Base-by-base conservation (phyloP, 2,797 vertebrate genomes). In the Microctenopoma stevenorrisi region DNA sequence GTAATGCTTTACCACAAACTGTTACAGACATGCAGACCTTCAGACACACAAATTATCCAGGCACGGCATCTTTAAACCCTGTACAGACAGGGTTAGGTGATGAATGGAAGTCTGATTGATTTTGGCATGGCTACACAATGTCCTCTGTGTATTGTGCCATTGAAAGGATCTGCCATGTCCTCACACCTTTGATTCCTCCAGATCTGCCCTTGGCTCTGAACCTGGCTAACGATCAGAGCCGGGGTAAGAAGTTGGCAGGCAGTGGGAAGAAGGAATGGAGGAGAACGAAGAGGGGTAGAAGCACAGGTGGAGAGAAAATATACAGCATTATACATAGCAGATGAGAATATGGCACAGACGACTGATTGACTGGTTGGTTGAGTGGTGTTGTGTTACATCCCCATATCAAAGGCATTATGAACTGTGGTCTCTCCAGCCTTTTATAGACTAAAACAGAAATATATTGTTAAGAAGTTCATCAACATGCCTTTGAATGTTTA, bases 71-170 rank as follows among this genome's bases (percentile, higher is more conserved):
- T 81, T 64, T 55, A 81, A 71, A 74, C 82, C 81, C 70, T 47
- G 13, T 69, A 47, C 65, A 74, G 88, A 90, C 88, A 78, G 76
- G 77, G 62, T 78, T 48, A 78, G 80, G 80, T 92, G 90, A 92
- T 91, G 89, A 89, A 93, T 90, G 78, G 78, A 85, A 74, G 77
- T 60, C 56, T 51, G 78, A 94, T 92, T 91, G 92, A 92, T 93
- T 90, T 74, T 87, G 90, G 83, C 87, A 85, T 69, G 79, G 81
- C 47, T 60, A 54, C 68, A 72, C 62, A 61, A 18, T 60, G 76
- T 81, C 86, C 85, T 89, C 74, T 67, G 84, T 78, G 87, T 76
- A 86, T 78, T 70, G 79, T 77, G 84, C 56, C 74, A 85, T 65
- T 86, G 74, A 78, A 85, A 76, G 76, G 82, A 83, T 85, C 72